Base-by-base conservation (phyloP, 1,140 invertebrate species). In the Tigriopus japonicus region DNA sequence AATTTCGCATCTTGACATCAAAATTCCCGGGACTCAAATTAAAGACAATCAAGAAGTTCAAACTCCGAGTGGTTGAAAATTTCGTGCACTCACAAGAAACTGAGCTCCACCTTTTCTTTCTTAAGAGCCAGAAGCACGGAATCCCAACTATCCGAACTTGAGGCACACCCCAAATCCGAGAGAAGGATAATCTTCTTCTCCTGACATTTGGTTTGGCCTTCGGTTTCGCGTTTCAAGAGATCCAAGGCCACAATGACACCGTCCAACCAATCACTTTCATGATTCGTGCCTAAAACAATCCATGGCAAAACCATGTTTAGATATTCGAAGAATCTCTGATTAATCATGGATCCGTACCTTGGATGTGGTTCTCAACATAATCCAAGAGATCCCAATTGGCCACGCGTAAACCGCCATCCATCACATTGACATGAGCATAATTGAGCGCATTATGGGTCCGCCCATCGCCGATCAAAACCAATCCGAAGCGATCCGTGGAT, bases 171-270 rank as follows among this genome's bases (percentile, higher is more conserved):
- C 23, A 58, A 42, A 42, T 58, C 55, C 13, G 55, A 58, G 13
- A 58, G 14, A n/a, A 58, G 28, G 10, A 58, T 41, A 12, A 58
- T 42, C 42, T 58, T 58, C 55, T 58, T 58, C 10, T 58, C 17
- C 12, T 23, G 17, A 14, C 17, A 12, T 17, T 28, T 15, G 13
- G 3, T 41, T 17, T 40, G 17, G n/a, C 42, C 41, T 40, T 58
- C 45, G 3, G 45, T 49, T 12, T 15, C 45, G n/a, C 3, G 2
- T 10, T 49, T 58, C 5, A 58, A 41, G 42, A 28, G 42, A 15
- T 58, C 55, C 14, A 58, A 17, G 13, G 21, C 55, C 24, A 58
- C 55, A 42, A 41, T 41, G n/a, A 58, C 40, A 6, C 21, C 55
- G 42, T 58, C 55, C n/a, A 58, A 17, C 55, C 55, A 58, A 42